These are phyloP conservation scores for Lucilia sericata DNA, from an alignment of 1,140 invertebrate species.

Conservation along the genomic window DNA sequence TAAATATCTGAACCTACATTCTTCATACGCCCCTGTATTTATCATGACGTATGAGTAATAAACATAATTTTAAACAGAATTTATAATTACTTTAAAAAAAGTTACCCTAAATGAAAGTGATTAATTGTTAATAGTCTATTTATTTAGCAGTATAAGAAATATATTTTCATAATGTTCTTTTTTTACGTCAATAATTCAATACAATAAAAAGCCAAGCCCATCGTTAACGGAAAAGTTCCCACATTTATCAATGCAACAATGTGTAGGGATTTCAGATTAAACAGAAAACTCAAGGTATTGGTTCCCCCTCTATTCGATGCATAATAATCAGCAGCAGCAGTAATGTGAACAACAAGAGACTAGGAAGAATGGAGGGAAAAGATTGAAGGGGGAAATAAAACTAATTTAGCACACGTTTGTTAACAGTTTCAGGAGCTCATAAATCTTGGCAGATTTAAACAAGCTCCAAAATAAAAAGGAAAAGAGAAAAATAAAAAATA, in stretches of 20 bases:
- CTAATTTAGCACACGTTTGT: slow-evolving; percentile 43
- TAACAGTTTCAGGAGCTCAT: slow-evolving; percentile 40
- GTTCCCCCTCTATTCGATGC: neutral
- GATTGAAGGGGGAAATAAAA: slow-evolving; percentile 2
- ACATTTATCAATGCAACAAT: slow-evolving; percentile 1
- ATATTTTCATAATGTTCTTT: neutral
- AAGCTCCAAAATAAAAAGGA: neutral
- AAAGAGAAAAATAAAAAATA: neutral
- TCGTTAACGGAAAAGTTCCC: neutral
- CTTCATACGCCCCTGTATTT: too few species aligned
- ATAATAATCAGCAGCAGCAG: neutral
- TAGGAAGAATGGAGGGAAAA: neutral
- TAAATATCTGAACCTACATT: too few species aligned
- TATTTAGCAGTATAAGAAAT: neutral
- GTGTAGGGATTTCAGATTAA: neutral
- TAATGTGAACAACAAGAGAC: neutral
- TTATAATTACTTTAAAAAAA: neutral
- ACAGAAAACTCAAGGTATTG: neutral
- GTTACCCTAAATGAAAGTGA: neutral
- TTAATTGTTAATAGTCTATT: neutral
- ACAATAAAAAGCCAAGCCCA: neutral
- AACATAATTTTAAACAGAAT: neutral
- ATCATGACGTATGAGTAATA: neutral
- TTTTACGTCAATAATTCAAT: neutral
- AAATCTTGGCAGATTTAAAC: slow-evolving; percentile 13